Conservation (phyloP, 2,888 invertebrate genomes). For the Gnatocerus cornutus region DNA sequence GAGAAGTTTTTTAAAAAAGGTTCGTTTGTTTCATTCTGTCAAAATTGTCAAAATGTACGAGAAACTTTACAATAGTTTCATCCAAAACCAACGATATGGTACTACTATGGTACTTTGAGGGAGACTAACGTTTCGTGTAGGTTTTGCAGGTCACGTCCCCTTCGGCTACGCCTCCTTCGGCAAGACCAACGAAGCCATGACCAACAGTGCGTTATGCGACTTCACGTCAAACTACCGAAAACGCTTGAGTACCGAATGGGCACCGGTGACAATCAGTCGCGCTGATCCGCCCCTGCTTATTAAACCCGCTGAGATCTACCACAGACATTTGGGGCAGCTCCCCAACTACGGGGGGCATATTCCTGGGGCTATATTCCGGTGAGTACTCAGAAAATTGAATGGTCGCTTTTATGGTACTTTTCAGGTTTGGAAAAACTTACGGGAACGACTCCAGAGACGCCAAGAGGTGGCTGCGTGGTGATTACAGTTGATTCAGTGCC, state of each 20-base stretch:
- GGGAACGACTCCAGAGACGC: conserved; percentile 84
- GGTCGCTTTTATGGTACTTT: conserved; percentile 51
- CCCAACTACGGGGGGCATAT: conserved; percentile 87
- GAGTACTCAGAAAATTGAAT: background rate
- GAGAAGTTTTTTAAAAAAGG: conserved; percentile 80
- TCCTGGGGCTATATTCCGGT: conserved; percentile 83
- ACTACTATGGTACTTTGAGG: conserved; percentile 1
- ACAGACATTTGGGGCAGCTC: conserved; percentile 81
- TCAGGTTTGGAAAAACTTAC: conserved; percentile 83
- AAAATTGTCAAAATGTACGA: conserved; percentile 61
- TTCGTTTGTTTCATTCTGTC: conserved; percentile 63
- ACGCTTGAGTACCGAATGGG: conserved; percentile 83
- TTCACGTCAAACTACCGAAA: conserved; percentile 84
- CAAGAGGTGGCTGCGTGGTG: conserved; percentile 81
- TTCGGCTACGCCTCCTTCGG: conserved; percentile 79
- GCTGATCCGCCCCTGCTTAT: conserved; percentile 73
- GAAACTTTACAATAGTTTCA: conserved; percentile 65
- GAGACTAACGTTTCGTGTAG: conserved; percentile 65
- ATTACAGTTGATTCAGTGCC: conserved; percentile 75
- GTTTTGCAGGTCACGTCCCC: conserved; percentile 80
- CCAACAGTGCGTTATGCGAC: conserved; percentile 82
- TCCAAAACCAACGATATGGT: conserved; percentile 65
- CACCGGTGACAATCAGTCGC: conserved; percentile 76
- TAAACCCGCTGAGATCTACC: conserved; percentile 79
- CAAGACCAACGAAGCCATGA: conserved; percentile 77